Evolutionary conservation across 2,113 vertebrate species (phyloP).

Genomic region (Lynx canadensis): DNA sequence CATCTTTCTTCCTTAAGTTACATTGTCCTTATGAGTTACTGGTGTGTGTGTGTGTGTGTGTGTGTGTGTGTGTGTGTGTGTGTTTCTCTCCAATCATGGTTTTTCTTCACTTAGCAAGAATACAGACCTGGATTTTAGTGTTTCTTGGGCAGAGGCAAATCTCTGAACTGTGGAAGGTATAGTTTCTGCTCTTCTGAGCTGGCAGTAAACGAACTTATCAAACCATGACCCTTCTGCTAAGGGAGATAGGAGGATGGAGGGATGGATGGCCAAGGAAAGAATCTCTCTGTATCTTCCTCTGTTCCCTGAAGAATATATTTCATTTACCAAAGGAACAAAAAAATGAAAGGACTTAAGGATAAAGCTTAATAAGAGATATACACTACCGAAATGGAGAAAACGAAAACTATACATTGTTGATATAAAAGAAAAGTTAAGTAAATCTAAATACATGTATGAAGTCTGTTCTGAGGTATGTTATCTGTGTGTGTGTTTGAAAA

Average conservation of each 20-base stretch:
- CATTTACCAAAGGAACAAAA: neutral
- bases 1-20: neutral
- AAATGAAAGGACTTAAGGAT: neutral
- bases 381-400: neutral
- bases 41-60: neutral
- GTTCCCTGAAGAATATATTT: neutral
- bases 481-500: neutral
- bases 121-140: neutral
- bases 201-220: neutral
- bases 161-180: neutral
- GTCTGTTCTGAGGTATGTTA: neutral
- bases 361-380: slow-evolving; percentile 26
- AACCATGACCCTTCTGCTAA: neutral
- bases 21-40: neutral
- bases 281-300: neutral
- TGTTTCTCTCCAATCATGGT: neutral
- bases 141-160: neutral
- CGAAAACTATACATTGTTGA: neutral
- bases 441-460: neutral
- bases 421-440: neutral
- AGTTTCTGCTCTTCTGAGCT: neutral
- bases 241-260: neutral
- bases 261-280: neutral
- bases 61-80: neutral
- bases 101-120: neutral